phyloP scores from a whole-genome alignment of 2,797 vertebrate species.

The Rhyacichthys aspro region DNA sequence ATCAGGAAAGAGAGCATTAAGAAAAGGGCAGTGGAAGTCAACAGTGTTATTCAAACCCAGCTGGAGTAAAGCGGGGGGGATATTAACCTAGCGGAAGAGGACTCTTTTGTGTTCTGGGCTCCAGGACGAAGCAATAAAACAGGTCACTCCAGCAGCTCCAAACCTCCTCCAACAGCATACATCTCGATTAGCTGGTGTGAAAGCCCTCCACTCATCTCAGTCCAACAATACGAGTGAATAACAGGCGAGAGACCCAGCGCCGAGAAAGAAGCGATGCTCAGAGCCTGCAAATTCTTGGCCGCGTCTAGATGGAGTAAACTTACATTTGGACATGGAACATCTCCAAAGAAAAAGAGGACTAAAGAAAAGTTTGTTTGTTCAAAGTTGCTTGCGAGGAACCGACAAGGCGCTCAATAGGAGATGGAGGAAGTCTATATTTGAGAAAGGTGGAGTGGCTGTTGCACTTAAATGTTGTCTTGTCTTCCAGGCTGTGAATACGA shows the following conservation, averaged over 20 bases:
- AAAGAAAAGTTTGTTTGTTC: conserved; percentile 39
- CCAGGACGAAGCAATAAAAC: conserved; percentile 71
- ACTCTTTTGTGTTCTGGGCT: conserved; percentile 69
- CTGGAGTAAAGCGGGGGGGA: conserved; percentile 44
- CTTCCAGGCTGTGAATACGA: conserved; percentile 71
- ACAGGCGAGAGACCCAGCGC: conserved; percentile 48
- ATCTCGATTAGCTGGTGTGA: conserved; percentile 70
- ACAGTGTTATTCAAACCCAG: conserved; percentile 62
- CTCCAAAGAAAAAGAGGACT: conserved; percentile 10
- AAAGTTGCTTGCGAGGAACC: conserved; percentile 35
- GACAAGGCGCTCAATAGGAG: conserved; percentile 65
- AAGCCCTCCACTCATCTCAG: conserved; percentile 67
- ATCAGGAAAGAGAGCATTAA: conserved; percentile 53
- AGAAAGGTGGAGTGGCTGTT: conserved; percentile 61
- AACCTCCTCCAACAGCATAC: conserved; percentile 63
- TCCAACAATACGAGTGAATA: conserved; percentile 65
- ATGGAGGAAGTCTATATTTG: conserved; percentile 63
- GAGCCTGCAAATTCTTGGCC: conserved; percentile 32
- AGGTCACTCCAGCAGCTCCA: conserved; percentile 60
- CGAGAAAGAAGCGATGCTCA: conserved; percentile 33
- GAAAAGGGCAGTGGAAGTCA: conserved; percentile 50
- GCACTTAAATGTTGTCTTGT: conserved; percentile 69
- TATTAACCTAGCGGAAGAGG: conserved; percentile 74
- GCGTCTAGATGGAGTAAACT: conserved; percentile 42
- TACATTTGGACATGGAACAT: conserved; percentile 20